Percentiles rank a stretch among this genome's conserved stretches.
These are phyloP conservation scores for Maconellicoccus hirsutus DNA, from an alignment of 1,140 invertebrate genomes.

Conservation along the genomic window DNA sequence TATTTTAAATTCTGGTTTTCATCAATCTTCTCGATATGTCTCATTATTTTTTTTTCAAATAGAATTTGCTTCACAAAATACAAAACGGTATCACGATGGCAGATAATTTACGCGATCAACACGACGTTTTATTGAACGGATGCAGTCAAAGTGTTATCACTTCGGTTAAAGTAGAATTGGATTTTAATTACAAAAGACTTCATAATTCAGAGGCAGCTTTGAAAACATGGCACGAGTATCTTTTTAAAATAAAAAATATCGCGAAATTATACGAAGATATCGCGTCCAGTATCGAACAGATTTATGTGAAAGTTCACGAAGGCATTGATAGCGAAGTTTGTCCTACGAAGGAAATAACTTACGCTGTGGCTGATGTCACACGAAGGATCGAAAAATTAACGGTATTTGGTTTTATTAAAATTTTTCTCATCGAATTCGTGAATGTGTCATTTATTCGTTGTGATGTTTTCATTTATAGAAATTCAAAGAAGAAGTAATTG, in stretches of 20 bases:
- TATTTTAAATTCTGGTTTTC: constrained; percentile 8
- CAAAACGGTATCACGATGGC: constrained; percentile 51
- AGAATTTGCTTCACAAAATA: constrained; percentile 52
- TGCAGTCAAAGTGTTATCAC: constrained; percentile 62
- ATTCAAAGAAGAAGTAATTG: constrained; percentile 26
- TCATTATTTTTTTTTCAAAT: constrained; percentile 29
- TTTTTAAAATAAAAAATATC: constrained; percentile 23
- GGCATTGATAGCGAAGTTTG: constrained; percentile 7
- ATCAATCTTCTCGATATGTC: not conserved
- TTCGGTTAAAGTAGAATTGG: constrained; percentile 66
- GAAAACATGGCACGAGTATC: constrained; percentile 56
- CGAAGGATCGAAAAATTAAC: not conserved
- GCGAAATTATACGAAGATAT: not conserved
- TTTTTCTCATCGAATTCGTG: not conserved
- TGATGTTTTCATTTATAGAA: constrained; percentile 5
- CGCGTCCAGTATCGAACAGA: constrained; percentile 19
- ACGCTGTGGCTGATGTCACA: constrained; percentile 1
- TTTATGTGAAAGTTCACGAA: constrained; percentile 1
- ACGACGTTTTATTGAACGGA: constrained; percentile 53
- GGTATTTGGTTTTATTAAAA: not conserved
- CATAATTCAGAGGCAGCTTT: constrained; percentile 64
- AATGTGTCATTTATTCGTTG: not conserved
- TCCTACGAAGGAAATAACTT: not conserved
- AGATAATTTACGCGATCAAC: constrained; percentile 48
- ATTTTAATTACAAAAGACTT: constrained; percentile 57